These are phyloP conservation scores for Heliconius hortense DNA, from an alignment of 2,888 invertebrate genomes.

Conservation along the genomic window DNA sequence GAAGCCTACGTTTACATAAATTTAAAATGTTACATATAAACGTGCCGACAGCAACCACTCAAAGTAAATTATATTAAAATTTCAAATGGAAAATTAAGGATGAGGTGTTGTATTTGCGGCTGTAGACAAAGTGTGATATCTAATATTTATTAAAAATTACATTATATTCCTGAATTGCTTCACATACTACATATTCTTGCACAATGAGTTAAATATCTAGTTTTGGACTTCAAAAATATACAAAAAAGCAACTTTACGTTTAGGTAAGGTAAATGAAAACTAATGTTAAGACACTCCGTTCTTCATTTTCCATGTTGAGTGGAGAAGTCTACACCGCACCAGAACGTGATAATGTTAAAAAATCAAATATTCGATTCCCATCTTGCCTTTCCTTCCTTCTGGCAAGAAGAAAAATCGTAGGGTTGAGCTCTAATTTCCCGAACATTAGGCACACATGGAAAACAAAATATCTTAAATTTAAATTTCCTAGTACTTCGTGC, in stretches of 20 bases:
- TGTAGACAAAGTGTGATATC: not conserved
- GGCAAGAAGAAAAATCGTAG: too few species aligned
- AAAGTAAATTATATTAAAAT: slow-evolving; percentile 12
- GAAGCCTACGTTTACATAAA: not conserved
- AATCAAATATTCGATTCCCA: not conserved
- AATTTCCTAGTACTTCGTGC: not conserved
- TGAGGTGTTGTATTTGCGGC: not conserved
- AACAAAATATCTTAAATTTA: not conserved
- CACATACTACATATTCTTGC: not conserved
- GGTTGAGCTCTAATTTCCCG: not conserved
- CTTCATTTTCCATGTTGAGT: too few species aligned
- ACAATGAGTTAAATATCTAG: too few species aligned
- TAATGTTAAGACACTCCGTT: too few species aligned
- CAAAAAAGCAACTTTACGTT: too few species aligned
- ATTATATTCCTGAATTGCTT: not conserved
- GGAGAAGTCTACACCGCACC: too few species aligned
- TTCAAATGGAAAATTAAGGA: slow-evolving; percentile 1
- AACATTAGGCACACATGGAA: not conserved
- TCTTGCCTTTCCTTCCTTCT: not conserved
- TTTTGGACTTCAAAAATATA: too few species aligned
- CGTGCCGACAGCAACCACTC: not conserved
- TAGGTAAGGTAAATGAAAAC: too few species aligned
- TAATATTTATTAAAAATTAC: not conserved
- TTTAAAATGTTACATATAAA: slow-evolving; percentile 3
- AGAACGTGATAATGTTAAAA: too few species aligned